phyloP scores from a whole-genome alignment of 1,140 invertebrate genomes.

The Cydia splendana region DNA sequence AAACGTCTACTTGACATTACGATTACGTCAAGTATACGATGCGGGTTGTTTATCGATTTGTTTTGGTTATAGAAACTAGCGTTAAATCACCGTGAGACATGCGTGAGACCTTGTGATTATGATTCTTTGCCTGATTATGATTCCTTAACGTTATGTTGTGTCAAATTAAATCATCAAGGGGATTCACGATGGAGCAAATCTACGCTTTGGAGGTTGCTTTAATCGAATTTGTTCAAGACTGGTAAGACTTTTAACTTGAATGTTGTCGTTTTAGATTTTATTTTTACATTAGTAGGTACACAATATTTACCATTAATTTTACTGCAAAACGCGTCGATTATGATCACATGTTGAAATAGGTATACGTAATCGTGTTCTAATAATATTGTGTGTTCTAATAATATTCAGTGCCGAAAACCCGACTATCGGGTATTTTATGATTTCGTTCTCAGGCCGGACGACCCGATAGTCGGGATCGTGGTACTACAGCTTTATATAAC shows the following conservation, averaged over 20 bases:
- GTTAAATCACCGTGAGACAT: neutral
- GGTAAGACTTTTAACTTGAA: conserved; percentile 43
- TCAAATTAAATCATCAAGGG: neutral
- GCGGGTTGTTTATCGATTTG: conserved; percentile 19
- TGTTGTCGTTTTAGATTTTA: conserved; percentile 36
- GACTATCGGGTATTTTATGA: no score
- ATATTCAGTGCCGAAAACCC: no score
- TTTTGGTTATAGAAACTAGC: conserved; percentile 19
- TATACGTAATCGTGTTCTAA: no score
- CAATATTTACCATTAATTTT: conserved; percentile 11
- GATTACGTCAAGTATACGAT: neutral
- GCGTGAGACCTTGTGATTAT: no score
- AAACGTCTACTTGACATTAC: neutral
- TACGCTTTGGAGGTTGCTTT: conserved; percentile 60
- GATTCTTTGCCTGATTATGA: conserved; percentile 3
- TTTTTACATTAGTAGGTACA: neutral
- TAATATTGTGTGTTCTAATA: no score
- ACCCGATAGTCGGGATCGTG: no score
- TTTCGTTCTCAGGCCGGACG: no score
- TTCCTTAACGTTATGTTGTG: neutral
- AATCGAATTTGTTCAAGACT: conserved; percentile 60
- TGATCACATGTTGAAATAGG: no score
- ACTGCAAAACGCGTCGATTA: neutral
- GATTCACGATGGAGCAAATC: conserved; percentile 56
- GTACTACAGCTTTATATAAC: no score